Percentiles rank a stretch among this genome's conserved stretches.
Evolutionary conservation across 2,797 vertebrate genomes (phyloP).

Genomic region (Xerus rutilus): DNA sequence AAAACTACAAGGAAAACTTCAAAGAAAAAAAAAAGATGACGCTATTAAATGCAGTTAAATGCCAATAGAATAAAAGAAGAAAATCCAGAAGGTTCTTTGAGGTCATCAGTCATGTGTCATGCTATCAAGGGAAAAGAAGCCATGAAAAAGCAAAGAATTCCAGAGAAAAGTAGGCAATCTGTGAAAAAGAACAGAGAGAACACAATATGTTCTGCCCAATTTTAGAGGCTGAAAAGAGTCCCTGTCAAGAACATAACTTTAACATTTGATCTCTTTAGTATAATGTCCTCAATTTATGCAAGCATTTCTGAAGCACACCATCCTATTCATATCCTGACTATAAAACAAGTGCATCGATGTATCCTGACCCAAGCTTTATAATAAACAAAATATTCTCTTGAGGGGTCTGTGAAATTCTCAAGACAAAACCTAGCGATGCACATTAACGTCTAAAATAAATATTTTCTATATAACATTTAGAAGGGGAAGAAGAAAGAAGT

Average conservation of each 20-base stretch:
- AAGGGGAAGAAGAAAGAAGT: background rate
- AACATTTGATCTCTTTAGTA: conserved; percentile 9
- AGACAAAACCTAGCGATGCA: conserved; percentile 14
- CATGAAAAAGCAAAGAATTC: conserved; percentile 36
- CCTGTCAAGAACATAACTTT: background rate
- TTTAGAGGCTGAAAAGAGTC: background rate
- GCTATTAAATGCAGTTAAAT: conserved; percentile 30
- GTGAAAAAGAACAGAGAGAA: background rate
- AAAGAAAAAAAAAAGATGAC: conserved; percentile 62
- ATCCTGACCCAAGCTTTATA: conserved; percentile 42
- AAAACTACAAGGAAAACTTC: conserved; percentile 13
- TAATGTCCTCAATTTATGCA: conserved; percentile 6
- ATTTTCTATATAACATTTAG: conserved; percentile 33
- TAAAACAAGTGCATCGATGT: conserved; percentile 52
- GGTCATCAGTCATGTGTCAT: conserved; percentile 30
- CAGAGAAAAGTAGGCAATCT: conserved; percentile 17
- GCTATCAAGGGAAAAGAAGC: conserved; percentile 46
- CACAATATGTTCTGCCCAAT: background rate
- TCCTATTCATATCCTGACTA: background rate
- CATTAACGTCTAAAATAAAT: conserved; percentile 49
- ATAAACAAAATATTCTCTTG: conserved; percentile 44
- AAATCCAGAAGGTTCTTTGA: conserved; percentile 65
- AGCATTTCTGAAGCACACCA: conserved; percentile 28
- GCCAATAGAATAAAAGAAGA: conserved; percentile 52
- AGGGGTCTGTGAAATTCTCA: conserved; percentile 46